Percentiles rank a stretch among this genome's conserved stretches.
Conservation (phyloP, 2,797 vertebrate genomes). For the Limnodromus scolopaceus region DNA sequence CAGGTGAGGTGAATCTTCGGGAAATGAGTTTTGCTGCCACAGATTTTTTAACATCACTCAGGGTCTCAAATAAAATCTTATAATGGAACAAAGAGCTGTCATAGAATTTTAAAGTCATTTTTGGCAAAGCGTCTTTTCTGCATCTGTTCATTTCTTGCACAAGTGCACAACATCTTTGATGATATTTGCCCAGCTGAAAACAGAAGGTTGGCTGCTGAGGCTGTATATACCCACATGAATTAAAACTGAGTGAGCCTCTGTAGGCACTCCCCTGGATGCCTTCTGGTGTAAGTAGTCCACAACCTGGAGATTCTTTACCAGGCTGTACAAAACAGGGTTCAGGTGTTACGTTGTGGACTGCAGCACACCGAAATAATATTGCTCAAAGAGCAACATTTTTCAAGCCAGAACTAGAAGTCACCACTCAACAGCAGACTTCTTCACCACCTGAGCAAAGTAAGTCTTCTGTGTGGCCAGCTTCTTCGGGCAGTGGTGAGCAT, state of each 20-base stretch:
- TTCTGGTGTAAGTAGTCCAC: background rate
- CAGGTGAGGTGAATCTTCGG: conserved; percentile 58
- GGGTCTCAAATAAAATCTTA: conserved; percentile 29
- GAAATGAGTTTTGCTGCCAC: background rate
- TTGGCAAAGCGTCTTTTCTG: background rate
- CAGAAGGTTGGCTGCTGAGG: conserved; percentile 7
- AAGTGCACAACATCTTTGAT: background rate
- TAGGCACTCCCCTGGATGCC: background rate
- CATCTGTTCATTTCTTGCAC: background rate
- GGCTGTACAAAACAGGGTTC: background rate
- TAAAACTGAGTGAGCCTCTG: background rate
- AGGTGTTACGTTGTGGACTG: background rate
- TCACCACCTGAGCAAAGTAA: background rate
- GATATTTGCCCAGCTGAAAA: conserved; percentile 31
- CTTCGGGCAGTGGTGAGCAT: background rate
- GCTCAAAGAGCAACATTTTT: background rate
- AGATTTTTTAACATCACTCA: background rate
- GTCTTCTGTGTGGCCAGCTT: accelerated
- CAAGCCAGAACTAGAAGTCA: background rate
- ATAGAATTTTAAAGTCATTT: background rate
- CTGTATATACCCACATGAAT: background rate
- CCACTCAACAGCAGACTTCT: background rate
- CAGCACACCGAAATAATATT: background rate
- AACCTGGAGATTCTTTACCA: background rate
- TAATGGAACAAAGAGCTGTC: conserved; percentile 6